Evolutionary conservation across 1,140 invertebrate species (phyloP), one percentile per base, ranked within the genome.

Genomic region (Rhagoletis pomonella): DNA sequence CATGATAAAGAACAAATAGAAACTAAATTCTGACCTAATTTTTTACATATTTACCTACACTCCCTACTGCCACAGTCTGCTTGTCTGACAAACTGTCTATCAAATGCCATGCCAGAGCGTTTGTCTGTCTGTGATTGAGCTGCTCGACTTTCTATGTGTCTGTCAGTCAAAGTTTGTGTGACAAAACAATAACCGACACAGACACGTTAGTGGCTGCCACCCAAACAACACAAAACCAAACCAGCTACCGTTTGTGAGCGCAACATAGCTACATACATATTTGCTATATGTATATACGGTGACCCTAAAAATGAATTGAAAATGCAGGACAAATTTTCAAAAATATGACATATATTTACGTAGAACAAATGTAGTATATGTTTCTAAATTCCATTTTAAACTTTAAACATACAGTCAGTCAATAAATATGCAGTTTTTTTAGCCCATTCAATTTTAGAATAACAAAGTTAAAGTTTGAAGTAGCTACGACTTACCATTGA

Each of bases 111-210:
- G 44, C 44, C 39, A 29, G 17, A 47, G 67, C 67, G 4, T 65
- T 42, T 67, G 19, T 7, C 42, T 19, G 47, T 4, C 29, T 47
- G 69, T 73, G 69, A 58, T 12, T 55, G 14, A 81, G 14, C 29
- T 55, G 47, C 73, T 81, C 73, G 47, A 55, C 47, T 81, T 55
- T 81, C 73, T 81, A 81, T 55, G 17, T 81, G 73, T 19, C 73
- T 81, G 73, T 81, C 73, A 55, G 47, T 81, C 73, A 81, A 5
- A 81, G 73, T 81, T 81, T 81, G 60, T 77, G 69, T 81, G 73
- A 81, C 47, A 81, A 19, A 81, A 50, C 73, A 81, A 81, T 81
- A 55, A 81, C 44, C 47, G 73, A 19, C 73, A 81, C 73, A 55
- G 44, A 29, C 47, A 55, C 73, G 44, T 17, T 47, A 47, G 42